Base-by-base conservation (phyloP, 2,797 vertebrate genomes). In the Crax fasciolata region DNA sequence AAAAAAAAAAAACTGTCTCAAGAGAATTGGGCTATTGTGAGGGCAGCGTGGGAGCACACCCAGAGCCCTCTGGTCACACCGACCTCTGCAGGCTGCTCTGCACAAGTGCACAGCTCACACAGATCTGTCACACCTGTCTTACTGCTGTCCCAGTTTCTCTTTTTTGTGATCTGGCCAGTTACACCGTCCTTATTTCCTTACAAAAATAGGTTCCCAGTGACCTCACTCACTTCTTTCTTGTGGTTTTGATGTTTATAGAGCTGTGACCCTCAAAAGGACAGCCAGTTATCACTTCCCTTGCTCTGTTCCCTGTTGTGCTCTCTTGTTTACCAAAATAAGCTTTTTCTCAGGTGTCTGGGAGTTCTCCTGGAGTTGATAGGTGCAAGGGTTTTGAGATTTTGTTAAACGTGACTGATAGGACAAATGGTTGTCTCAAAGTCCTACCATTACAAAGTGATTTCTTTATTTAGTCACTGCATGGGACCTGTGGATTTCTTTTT, bases 251-350 rank as follows among this genome's bases (percentile, higher is more conserved):
- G 0, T 25, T 58, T 18, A 1, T 2, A 21, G 46, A 62, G 23
- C 58, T 20, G 30, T 59, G 67, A 18, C 38, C 27, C 55, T 80
- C 41, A 8, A 27, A 39, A 77, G 55, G 11, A 12, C 44, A 28
- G 24, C 21, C 27, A 13, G 35, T 27, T 73, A 2, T 35, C 13
- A 30, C 44, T 46, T 13, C 43, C 25, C 30, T 38, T 35, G 17
- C 52, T n/a, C 1, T 68, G 28, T 46, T 19, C 10, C 24, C 0
- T 0, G 8, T 25, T 46, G 13, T 19, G 46, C 43, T 67, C 59
- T 46, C 44, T 54, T 32, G 4, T 30, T 58, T 57, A 28, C 44
- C 52, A 67, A 7, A 63, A 66, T 15, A 25, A 72, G 7, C 18
- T 81, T 68, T 25, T 24, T 35, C 19, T 5, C 28, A 65, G 51